Base-by-base conservation (phyloP, 2,888 invertebrate species). In the Parapristionchus giblindavisi region DNA sequence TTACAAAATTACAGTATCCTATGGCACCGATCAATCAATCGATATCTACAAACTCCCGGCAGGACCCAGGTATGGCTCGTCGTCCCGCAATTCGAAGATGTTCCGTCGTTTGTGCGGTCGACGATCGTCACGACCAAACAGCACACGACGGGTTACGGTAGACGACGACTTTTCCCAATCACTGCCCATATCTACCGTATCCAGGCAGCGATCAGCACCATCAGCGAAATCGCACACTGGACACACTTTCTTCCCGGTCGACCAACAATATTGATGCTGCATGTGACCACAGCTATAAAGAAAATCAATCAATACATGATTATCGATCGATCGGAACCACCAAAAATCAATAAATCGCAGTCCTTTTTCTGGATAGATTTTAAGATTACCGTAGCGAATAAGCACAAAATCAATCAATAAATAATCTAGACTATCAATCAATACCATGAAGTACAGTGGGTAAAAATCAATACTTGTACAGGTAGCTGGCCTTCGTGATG, bases 241-340 rank as follows among this genome's bases (percentile, higher is more conserved):
- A 24, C 75, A 75, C 43, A 34, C n/a, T 27, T 68, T 68, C 51
- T 51, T 48, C 6, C 34, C 27, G 24, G 34, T 27, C 4, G 29
- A 14, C 63, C 74, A 34, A 52, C 79, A 79, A 34, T 79, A 78
- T 24, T 79, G 40, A 38, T 79, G 79, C 27, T 77, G 66, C 73
- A 79, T 40, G 74, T 79, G 79, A n/a, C 77, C 77, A 34, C 78
- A 79, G 27, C 78, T 79, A 66, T 27, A 74, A 77, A 27, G 61
- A 73, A 75, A 56, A 40, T n/a, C n/a, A n/a, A n/a, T n/a, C n/a
- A n/a, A n/a, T n/a, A n/a, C n/a, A n/a, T n/a, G n/a, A n/a, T n/a
- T n/a, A n/a, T n/a, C n/a, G n/a, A n/a, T n/a, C n/a, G n/a, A n/a
- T n/a, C n/a, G n/a, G n/a, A n/a, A n/a, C n/a, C n/a, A n/a, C n/a